Evolutionary conservation across 2,888 invertebrate genomes (phyloP), one percentile per base, ranked within the genome.

Genomic region (Lymantria monacha): DNA sequence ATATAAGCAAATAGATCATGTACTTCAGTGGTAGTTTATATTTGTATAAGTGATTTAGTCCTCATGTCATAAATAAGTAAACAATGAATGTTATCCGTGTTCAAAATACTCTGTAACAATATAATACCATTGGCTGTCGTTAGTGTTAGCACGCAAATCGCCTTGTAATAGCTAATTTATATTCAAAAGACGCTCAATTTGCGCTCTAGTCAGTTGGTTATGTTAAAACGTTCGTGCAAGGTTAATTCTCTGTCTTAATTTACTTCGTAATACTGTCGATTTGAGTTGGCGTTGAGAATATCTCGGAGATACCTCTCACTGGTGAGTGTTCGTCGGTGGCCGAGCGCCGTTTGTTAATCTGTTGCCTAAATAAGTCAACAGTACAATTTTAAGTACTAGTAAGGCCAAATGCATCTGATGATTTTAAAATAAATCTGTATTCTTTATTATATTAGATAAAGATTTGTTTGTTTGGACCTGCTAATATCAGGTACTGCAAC

Each of bases 151-250:
- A 61, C 55, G 66, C 58, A 52, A 50, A 58, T 47, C 54, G 46
- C 31, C 49, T 38, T n/a, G 48, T 51, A 46, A 52, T 50, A 15
- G 36, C 51, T 61, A 46, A 53, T 65, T 63, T 50, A 58, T 46
- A 66, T 66, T 63, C 61, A 61, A 51, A 48, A 49, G 59, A n/a
- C 53, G 51, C 42, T 40, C 47, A 55, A 44, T 63, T 53, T 50
- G 48, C 42, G 51, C 44, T 42, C 36, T 53, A 15, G 30, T n/a
- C 15, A 38, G 40, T 48, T 36, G 51, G 22, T 22, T 49, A 50
- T 56, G 48, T 56, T 47, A 53, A 61, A 64, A 49, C 51, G 46
- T 49, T 48, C 38, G 30, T 44, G 53, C 63, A 66, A 66, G 66
- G 64, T 57, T 62, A 61, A 47, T 55, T 44, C 48, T 44, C 41